These are phyloP conservation scores for Bombyx mandarina DNA, from an alignment of 1,140 invertebrate species.

Conservation along the genomic window DNA sequence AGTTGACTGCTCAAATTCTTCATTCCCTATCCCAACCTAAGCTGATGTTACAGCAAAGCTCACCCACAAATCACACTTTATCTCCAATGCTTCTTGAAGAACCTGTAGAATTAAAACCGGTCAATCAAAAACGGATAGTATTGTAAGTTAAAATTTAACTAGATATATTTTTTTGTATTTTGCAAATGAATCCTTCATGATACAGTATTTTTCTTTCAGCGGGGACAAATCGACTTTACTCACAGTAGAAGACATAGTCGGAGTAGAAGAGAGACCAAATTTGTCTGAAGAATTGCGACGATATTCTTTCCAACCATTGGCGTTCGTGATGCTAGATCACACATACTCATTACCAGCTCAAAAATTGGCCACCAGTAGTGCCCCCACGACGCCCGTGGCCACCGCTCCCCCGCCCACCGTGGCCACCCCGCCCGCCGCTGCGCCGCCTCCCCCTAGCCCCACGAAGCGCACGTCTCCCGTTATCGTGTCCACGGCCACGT, in stretches of 20 bases:
- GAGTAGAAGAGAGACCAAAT: constrained; percentile 64
- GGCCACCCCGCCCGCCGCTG: constrained; percentile 15
- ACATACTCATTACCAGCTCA: constrained; percentile 58
- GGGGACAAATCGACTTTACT: constrained; percentile 63
- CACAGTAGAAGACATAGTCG: constrained; percentile 61
- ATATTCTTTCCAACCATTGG: constrained; percentile 53
- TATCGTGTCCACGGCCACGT: constrained; percentile 35
- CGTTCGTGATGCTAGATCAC: constrained; percentile 67
- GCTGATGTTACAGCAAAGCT: constrained; percentile 42
- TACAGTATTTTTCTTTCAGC: constrained; percentile 48
- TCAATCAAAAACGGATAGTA: constrained; percentile 55
- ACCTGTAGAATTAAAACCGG: constrained; percentile 31
- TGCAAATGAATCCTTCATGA: constrained; percentile 7
- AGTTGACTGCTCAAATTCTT: constrained; percentile 65
- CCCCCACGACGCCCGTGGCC: constrained; percentile 17
- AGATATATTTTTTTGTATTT: constrained; percentile 9
- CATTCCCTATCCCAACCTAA: constrained; percentile 64
- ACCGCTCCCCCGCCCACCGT: constrained; percentile 16
- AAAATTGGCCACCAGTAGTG: constrained; percentile 28
- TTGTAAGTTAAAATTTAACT: constrained; percentile 39
- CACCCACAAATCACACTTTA: constrained; percentile 31
- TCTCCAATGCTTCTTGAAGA: constrained; percentile 28
- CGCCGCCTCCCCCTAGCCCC: constrained; percentile 39
- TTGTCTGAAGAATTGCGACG: constrained; percentile 59
- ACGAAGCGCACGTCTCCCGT: constrained; percentile 40